These are phyloP conservation scores for Anguilla marmorata DNA, from an alignment of 2,797 vertebrate species.

Conservation along the genomic window DNA sequence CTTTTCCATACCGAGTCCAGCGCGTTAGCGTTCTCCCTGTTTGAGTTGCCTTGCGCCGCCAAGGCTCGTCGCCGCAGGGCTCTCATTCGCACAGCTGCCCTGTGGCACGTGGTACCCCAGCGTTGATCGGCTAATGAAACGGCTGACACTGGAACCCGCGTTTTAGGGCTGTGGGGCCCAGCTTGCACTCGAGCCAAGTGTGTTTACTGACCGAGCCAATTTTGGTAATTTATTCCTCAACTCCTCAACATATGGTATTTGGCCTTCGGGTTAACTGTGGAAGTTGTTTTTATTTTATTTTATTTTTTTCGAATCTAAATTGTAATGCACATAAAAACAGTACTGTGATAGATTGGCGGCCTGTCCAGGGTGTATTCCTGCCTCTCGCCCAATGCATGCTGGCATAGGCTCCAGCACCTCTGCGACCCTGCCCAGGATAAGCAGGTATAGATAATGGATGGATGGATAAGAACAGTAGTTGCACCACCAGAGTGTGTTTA, in stretches of 20 bases:
- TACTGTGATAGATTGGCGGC: too few relatives aligned
- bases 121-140: background rate
- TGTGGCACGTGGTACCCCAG: background rate
- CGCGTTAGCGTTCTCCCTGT: background rate
- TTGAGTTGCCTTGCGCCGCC: background rate
- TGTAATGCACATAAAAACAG: too few relatives aligned
- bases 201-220: background rate
- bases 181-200: background rate
- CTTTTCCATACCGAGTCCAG: background rate
- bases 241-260: background rate
- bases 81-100: background rate
- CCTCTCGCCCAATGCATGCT: too few relatives aligned
- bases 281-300: too few relatives aligned
- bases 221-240: background rate
- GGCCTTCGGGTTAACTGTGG: background rate
- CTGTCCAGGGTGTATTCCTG: too few relatives aligned
- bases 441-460: too few relatives aligned
- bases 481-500: too few relatives aligned
- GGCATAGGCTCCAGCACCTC: too few relatives aligned
- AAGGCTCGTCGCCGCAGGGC: background rate
- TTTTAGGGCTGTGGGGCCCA: background rate
- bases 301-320: too few relatives aligned
- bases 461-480: too few relatives aligned
- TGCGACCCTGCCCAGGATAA: too few relatives aligned
- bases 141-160: background rate